These are phyloP conservation scores for Anoncus sp. DNA, from an alignment of 2,888 invertebrate species.

Conservation along the genomic window DNA sequence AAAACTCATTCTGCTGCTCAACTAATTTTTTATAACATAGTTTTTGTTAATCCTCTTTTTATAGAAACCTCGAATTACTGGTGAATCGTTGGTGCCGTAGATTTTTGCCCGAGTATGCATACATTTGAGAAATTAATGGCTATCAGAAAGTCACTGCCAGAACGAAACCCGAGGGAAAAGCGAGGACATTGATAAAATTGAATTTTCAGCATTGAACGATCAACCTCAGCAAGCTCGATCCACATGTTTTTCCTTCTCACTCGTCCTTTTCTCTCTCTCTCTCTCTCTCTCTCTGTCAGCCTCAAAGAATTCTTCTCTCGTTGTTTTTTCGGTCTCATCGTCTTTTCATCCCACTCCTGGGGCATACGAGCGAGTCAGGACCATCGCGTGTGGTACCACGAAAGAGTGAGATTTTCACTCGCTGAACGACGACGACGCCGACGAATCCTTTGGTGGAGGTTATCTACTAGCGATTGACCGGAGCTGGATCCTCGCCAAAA, in stretches of 20 bases:
- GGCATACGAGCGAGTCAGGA: not conserved
- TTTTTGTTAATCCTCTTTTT: too few relatives aligned
- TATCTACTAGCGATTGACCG: slow-evolving; percentile 77
- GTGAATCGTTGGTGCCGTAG: not conserved
- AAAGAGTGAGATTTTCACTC: slow-evolving; percentile 64
- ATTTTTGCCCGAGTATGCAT: not conserved
- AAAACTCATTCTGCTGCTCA: not conserved
- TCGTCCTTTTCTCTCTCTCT: slow-evolving; percentile 17
- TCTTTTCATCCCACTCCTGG: slow-evolving; percentile 20
- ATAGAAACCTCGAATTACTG: not conserved
- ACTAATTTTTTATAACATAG: not conserved
- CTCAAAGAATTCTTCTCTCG: slow-evolving; percentile 25
- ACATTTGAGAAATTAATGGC: slow-evolving; percentile 3
- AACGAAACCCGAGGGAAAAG: not conserved
- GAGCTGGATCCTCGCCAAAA: slow-evolving; percentile 74
- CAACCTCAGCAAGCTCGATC: slow-evolving; percentile 18
- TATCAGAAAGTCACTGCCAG: not conserved
- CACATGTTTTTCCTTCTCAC: slow-evolving; percentile 24
- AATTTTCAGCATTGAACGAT: slow-evolving; percentile 40
- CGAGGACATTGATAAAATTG: slow-evolving; percentile 35
- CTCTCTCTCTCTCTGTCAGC: slow-evolving; percentile 21
- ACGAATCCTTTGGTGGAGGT: slow-evolving; percentile 66
- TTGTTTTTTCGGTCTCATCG: slow-evolving; percentile 18
- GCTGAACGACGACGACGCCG: slow-evolving; percentile 57
- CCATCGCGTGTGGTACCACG: slow-evolving; percentile 34